Percentiles rank a stretch among this genome's conserved stretches.
These are phyloP conservation scores for Orthochromis malagaraziensis DNA, from an alignment of 2,113 vertebrate genomes.

Conservation along the genomic window DNA sequence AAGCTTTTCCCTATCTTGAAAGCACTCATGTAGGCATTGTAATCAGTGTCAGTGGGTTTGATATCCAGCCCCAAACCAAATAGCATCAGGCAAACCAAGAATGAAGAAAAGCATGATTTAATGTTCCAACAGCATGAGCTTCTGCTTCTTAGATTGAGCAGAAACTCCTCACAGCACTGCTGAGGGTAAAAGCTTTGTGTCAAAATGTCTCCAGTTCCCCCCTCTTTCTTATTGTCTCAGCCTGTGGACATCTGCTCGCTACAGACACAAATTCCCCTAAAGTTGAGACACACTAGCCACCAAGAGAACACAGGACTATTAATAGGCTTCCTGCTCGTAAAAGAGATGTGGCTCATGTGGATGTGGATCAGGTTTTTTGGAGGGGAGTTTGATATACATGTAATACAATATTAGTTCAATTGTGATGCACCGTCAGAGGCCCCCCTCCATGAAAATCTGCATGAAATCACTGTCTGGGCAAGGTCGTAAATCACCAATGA, in stretches of 20 bases:
- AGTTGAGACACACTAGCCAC: conserved; percentile 67
- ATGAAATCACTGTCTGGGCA: conserved; percentile 80
- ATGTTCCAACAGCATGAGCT: neutral
- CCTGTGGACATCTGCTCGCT: conserved; percentile 45
- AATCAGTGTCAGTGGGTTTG: conserved; percentile 29
- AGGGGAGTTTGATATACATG: conserved; percentile 73
- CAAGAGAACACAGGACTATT: conserved; percentile 68
- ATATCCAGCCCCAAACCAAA: conserved; percentile 25
- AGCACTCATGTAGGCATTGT: conserved; percentile 6
- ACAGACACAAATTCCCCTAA: conserved; percentile 58
- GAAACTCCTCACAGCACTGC: neutral
- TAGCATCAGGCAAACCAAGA: conserved; percentile 24
- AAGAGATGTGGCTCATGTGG: conserved; percentile 54
- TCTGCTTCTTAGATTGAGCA: conserved; percentile 21
- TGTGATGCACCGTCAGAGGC: conserved; percentile 67
- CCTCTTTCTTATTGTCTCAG: conserved; percentile 32
- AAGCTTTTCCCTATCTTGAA: neutral
- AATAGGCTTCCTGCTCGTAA: conserved; percentile 72
- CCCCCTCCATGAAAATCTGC: conserved; percentile 71
- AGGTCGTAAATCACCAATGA: conserved; percentile 68
- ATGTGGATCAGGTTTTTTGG: conserved; percentile 67
- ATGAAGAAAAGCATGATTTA: neutral
- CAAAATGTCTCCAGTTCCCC: neutral
- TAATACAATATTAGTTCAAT: conserved; percentile 78
- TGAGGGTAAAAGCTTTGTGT: neutral